These are phyloP conservation scores for Oncorhynchus mykiss DNA, from an alignment of 2,113 vertebrate genomes.

Conservation along the genomic window DNA sequence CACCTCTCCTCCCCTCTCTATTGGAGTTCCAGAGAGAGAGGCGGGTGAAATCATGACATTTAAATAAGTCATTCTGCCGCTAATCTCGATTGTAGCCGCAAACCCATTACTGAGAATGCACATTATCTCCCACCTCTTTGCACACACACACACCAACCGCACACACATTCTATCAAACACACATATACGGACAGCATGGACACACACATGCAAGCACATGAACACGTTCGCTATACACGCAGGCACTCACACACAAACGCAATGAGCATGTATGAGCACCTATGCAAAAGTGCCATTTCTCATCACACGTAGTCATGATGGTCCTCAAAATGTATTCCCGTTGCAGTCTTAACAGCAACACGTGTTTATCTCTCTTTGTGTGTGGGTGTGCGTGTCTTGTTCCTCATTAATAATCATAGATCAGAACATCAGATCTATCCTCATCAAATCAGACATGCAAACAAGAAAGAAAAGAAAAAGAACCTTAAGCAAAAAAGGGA, in stretches of 20 bases:
- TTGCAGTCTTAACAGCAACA: too few relatives aligned
- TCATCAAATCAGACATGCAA: background rate
- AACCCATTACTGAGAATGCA: constrained; percentile 26
- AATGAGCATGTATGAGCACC: too few relatives aligned
- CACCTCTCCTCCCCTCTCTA: background rate
- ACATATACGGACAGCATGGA: too few relatives aligned
- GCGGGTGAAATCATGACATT: constrained; percentile 20
- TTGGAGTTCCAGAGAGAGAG: constrained; percentile 1
- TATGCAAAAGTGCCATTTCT: too few relatives aligned
- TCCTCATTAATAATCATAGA: background rate
- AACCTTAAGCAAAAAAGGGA: background rate
- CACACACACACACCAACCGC: background rate
- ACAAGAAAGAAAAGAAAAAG: background rate
- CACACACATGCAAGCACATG: constrained; percentile 6
- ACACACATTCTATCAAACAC: too few relatives aligned
- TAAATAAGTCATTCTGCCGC: constrained; percentile 25
- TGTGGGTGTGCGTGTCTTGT: background rate
- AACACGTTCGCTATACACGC: background rate
- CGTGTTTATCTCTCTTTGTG: background rate
- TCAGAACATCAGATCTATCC: background rate
- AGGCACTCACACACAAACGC: background rate
- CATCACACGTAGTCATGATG: too few relatives aligned
- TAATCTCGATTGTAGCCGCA: constrained; percentile 14
- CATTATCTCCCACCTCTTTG: background rate
- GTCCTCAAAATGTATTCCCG: too few relatives aligned